A percentile compares a stretch with the other conserved stretches of the same genome.
These are phyloP conservation scores for Diorhabda sublineata DNA, from an alignment of 1,140 invertebrate species.

Conservation along the genomic window DNA sequence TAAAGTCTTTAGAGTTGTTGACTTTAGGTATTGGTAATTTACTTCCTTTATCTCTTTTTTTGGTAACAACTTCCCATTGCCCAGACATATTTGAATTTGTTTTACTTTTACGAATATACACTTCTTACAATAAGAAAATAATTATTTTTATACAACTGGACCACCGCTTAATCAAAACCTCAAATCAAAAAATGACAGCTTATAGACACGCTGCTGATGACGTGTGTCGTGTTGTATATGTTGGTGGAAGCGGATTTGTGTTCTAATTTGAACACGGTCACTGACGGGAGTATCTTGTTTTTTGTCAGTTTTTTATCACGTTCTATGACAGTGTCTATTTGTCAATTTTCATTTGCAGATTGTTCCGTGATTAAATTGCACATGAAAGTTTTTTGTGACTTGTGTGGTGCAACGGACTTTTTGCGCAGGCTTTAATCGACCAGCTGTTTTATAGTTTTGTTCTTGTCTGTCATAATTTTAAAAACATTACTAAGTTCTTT, in stretches of 20 bases:
- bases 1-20: constrained; percentile 55
- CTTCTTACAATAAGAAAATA: background rate
- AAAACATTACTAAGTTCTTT: background rate
- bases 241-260: background rate
- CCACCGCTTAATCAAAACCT: constrained; percentile 8
- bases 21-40: constrained; percentile 33
- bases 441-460: constrained; percentile 1
- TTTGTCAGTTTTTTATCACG: too few relatives aligned
- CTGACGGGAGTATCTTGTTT: too few relatives aligned
- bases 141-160: background rate
- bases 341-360: too few relatives aligned
- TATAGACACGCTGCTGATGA: constrained; percentile 12
- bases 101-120: constrained; percentile 1
- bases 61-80: constrained; percentile 75
- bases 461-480: constrained; percentile 1
- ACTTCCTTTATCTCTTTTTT: constrained; percentile 63
- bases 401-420: background rate
- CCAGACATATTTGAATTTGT: constrained; percentile 53
- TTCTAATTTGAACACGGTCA: too few relatives aligned
- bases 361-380: too few relatives aligned
- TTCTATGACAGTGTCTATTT: too few relatives aligned
- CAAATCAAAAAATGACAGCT: constrained; percentile 18
- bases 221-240: constrained; percentile 1
- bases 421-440: background rate
- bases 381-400: too few relatives aligned